Evolutionary conservation across 2,797 vertebrate genomes (phyloP).

Genomic region (Eospalax fontanierii): DNA sequence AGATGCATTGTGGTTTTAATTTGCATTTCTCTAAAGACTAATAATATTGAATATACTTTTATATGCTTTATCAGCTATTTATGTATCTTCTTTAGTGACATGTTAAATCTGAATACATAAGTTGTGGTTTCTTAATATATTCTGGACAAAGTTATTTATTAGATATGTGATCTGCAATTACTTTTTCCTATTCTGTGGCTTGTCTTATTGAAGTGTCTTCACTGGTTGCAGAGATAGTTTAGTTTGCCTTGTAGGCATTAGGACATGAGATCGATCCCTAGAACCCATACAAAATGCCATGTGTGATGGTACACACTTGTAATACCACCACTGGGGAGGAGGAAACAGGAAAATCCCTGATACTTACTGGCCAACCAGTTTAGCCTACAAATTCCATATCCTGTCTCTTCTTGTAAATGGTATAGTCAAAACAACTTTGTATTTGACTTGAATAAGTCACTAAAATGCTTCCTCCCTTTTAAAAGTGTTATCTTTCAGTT

Average conservation of each 20-base stretch:
- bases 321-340: neutral
- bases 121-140: constrained; percentile 11
- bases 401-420: neutral
- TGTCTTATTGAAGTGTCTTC: neutral
- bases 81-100: constrained; percentile 18
- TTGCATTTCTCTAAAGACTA: neutral
- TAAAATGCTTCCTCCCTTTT: constrained; percentile 34
- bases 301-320: neutral
- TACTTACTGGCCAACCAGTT: neutral
- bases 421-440: constrained; percentile 39
- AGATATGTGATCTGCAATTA: constrained; percentile 18
- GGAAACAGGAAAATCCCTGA: neutral
- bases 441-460: constrained; percentile 39
- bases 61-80: neutral
- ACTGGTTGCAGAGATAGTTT: neutral
- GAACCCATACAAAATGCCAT: neutral
- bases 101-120: constrained; percentile 18
- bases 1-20: neutral
- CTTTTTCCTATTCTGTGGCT: constrained; percentile 6
- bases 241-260: neutral
- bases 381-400: neutral
- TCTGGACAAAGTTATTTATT: constrained; percentile 23
- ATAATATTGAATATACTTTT: constrained; percentile 19
- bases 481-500: constrained; percentile 22
- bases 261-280: neutral